Evolutionary conservation across 2,888 invertebrate species (phyloP), one percentile per base, ranked within the genome.

Genomic region (Himalopsyche kuldschensis): DNA sequence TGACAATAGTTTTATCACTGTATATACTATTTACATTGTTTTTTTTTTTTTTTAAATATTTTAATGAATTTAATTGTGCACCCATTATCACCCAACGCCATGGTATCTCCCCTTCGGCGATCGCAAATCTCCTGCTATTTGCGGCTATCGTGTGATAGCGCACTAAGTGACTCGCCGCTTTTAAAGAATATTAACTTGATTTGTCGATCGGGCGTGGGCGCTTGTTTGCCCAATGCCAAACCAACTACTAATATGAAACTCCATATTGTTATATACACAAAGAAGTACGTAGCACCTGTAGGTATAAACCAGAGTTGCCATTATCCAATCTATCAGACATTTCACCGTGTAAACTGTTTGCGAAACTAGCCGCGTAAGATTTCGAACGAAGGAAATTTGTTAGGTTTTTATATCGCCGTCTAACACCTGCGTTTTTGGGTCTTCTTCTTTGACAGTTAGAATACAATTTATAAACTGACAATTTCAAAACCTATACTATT

Each of bases 121-220:
- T 82, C 82, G 82, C 82, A 78, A 82, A 78, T 82, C 82, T 78
- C 27, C 55, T 31, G 63, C 82, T 78, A 78, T 82, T 82, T 82
- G 78, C 55, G 82, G 82, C 82, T 82, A 82, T 78, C 63, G 32
- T 55, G 78, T 63, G 82, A 82, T 82, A 78, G 77, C 78, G 69
- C 47, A 75, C 63, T 75, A 35, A 80, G 63, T 75, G 80, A 80
- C 24, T 75, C 31, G 81, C 77, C 81, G 81, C 81, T 81, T 81
- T 75, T 31, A 75, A 75, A 32, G 75, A 75, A 75, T 31, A 75
- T 75, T 75, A 75, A 75, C 75, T 75, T 32, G 75, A 75, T 27
- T 75, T 75, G 75, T 75, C 75, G 75, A 32, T 32, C 31, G 32
- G 75, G 75, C 75, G 75, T 75, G 75, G 75, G 75, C 75, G 75